phyloP scores from a whole-genome alignment of 2,113 vertebrate genomes.

The Coreoperca whiteheadi region DNA sequence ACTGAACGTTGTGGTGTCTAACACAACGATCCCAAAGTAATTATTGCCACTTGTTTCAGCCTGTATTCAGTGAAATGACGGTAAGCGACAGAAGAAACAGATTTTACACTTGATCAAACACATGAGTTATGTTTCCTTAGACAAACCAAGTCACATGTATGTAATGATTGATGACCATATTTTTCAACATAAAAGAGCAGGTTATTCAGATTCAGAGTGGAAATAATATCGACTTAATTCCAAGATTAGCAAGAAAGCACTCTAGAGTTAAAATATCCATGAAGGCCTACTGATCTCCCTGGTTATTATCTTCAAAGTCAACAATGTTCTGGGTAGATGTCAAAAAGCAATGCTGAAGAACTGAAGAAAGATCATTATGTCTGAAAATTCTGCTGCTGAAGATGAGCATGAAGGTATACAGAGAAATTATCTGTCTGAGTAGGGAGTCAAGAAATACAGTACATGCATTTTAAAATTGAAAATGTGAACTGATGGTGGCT shows the following conservation, averaged over 20 bases:
- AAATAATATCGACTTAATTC: background rate
- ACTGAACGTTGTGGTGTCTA: background rate
- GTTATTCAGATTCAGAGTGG: background rate
- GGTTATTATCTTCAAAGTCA: slow-evolving; percentile 22
- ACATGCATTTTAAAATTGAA: background rate
- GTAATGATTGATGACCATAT: background rate
- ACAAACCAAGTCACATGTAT: background rate
- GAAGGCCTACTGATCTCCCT: background rate
- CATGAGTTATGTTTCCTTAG: background rate
- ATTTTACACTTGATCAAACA: background rate
- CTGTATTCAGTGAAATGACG: background rate
- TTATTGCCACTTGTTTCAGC: background rate
- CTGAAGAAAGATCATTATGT: slow-evolving; percentile 15
- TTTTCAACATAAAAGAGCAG: background rate
- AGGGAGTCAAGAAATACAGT: background rate
- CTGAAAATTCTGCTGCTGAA: background rate
- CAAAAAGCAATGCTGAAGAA: background rate
- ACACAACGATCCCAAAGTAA: slow-evolving; percentile 9
- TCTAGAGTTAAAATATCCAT: background rate
- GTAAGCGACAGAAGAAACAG: background rate
- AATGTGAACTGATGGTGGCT: slow-evolving; percentile 8
- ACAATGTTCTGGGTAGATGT: background rate
- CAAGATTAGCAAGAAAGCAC: background rate
- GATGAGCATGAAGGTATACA: background rate
- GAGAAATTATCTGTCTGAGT: background rate